Evolutionary conservation across 2,888 invertebrate species (phyloP).

Genomic region (Sphinx pinastri): DNA sequence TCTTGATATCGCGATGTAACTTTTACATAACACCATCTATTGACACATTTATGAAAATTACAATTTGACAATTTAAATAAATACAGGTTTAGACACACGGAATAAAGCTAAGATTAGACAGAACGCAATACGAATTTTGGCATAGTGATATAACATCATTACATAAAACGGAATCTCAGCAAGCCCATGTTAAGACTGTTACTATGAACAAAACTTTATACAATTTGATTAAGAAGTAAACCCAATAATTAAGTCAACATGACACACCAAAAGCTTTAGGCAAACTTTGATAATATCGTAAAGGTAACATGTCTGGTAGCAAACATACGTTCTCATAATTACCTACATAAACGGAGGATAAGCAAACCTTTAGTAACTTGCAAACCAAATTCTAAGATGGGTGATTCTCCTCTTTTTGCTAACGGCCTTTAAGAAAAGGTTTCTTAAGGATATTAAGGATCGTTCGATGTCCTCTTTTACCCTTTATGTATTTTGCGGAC

Average conservation of each 20-base stretch:
- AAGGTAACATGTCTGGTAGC: conserved; percentile 13
- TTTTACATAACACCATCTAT: too few species aligned
- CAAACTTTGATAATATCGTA: conserved; percentile 13
- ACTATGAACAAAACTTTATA: neutral
- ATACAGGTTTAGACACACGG: too few species aligned
- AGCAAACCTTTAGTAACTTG: neutral
- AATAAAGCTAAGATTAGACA: too few species aligned
- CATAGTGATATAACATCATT: neutral
- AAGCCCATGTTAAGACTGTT: neutral
- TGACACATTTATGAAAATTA: too few species aligned
- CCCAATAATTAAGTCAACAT: conserved; percentile 9
- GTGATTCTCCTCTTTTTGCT: neutral
- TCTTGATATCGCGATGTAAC: too few species aligned
- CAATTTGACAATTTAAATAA: too few species aligned
- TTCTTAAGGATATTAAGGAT: conserved; percentile 3
- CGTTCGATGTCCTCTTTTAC: neutral
- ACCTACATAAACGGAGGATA: neutral
- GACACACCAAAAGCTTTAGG: neutral
- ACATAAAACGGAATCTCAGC: neutral
- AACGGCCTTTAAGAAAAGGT: conserved; percentile 15
- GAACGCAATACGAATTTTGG: too few species aligned
- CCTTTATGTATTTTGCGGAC: conserved; percentile 41
- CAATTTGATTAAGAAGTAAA: conserved; percentile 14
- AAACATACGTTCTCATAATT: conserved; percentile 9
- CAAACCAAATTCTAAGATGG: conserved; percentile 1